Conservation (phyloP, 2,797 vertebrate genomes). For the Clarias pachynema region DNA sequence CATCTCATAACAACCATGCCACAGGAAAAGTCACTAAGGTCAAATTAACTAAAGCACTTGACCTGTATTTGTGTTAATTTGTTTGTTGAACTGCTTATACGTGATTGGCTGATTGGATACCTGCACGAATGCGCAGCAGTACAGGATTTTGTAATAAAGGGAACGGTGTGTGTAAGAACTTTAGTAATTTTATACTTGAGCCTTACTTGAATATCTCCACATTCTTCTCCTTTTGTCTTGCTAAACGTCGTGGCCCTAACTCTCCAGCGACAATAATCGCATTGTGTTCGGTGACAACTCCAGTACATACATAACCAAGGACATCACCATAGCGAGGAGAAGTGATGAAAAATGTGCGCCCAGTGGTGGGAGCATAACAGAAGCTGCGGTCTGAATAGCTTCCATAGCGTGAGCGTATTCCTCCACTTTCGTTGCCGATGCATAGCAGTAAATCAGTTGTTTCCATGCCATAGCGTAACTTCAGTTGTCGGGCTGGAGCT, state of each 20-base stretch:
- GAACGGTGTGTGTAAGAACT: not conserved
- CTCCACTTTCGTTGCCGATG: slow-evolving; percentile 87
- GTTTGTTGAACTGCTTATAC: not conserved
- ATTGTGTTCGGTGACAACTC: slow-evolving; percentile 89
- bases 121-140: not conserved
- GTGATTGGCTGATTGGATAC: not conserved
- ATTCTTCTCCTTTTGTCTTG: slow-evolving; percentile 83
- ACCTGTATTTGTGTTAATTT: not conserved
- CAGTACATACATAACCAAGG: slow-evolving; percentile 85
- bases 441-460: slow-evolving; percentile 92
- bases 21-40: not conserved
- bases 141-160: not conserved
- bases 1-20: not conserved
- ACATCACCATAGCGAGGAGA: slow-evolving; percentile 92
- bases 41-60: not conserved
- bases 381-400: slow-evolving; percentile 90
- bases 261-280: slow-evolving; percentile 91
- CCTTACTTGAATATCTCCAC: slow-evolving; percentile 92
- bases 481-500: slow-evolving; percentile 75
- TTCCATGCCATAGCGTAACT: slow-evolving; percentile 96
- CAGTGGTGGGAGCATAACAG: slow-evolving; percentile 85
- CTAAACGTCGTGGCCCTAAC: slow-evolving; percentile 83
- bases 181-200: slow-evolving; percentile 2
- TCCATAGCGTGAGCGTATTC: slow-evolving; percentile 87
- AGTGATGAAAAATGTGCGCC: slow-evolving; percentile 87